Base-by-base conservation (phyloP, 2,797 vertebrate species). In the Buphagus erythrorhynchus region DNA sequence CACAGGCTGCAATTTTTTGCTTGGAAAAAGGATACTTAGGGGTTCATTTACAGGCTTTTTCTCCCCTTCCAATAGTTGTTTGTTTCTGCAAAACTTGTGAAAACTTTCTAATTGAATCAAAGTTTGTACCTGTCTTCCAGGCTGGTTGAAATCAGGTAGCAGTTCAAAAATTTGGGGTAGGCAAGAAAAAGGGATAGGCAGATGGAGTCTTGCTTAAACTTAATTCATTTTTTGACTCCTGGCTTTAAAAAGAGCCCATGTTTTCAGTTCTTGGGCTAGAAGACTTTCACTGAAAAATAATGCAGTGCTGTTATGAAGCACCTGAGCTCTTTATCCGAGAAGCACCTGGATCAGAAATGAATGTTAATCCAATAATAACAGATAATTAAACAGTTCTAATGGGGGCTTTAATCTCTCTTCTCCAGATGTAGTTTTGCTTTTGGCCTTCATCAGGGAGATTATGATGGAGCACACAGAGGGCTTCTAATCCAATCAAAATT, bases 401-500 rank as follows among this genome's bases (percentile, higher is more conserved):
- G 40, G 25, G 10, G 7, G 14, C 52, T 92, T 91, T 78, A 95
- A 95, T 95, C 84, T 86, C 62, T 73, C 36, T 89, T 90, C 45
- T 90, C 75, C 86, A 95, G 88, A 68, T 95, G 71, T 79, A 86
- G 74, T 88, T 95, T 84, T 0, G 5, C 52, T 78, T 81, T 83
- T 92, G 88, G 33, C 73, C 38, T 95, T 94, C 79, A 84, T 91
- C 29, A 14, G 78, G 49, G 77, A 87, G 51, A 83, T 84, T 86
- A 91, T 91, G 90, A 83, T 81, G 67, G 83, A 93, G 57, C 62
- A 38, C 62, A 38, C 43, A 67, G 57, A 86, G 51, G 48, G 62
- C 6, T 95, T 91, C 81, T 95, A 95, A 93, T 91, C 88, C 84
- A 90, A 46, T 96, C 88, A 93, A 54, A 93, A 88, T 83, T 76